Percentiles rank a stretch among this genome's conserved stretches.
These are phyloP conservation scores for Bufo gargarizans DNA, from an alignment of 2,113 vertebrate species.

Conservation along the genomic window DNA sequence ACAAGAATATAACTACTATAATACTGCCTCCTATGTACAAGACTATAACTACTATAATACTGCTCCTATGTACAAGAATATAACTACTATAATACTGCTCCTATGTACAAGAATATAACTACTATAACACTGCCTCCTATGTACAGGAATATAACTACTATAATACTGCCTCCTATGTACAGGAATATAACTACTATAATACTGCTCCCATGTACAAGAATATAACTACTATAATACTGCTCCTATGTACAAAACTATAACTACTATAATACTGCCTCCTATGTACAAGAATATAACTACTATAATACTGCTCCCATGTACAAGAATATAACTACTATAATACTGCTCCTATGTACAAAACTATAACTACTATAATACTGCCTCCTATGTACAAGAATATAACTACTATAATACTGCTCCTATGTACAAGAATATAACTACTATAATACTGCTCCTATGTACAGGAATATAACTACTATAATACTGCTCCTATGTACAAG, in stretches of 20 bases:
- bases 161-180: not conserved
- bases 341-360: not conserved
- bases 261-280: constrained; percentile 8
- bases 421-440: not conserved
- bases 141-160: not conserved
- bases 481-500: not conserved
- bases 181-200: not conserved
- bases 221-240: not conserved
- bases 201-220: not conserved
- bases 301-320: not conserved
- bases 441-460: not conserved
- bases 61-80: not conserved
- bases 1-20: too few relatives aligned
- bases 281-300: not conserved
- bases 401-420: not conserved
- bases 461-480: not conserved
- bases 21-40: not conserved
- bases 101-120: not conserved
- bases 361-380: constrained; percentile 4
- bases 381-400: not conserved
- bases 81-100: constrained; percentile 6
- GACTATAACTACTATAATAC: not conserved
- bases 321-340: too few relatives aligned
- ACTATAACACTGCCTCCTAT: not conserved
- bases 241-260: not conserved